These are phyloP conservation scores for Babyrousa celebensis DNA, from an alignment of 2,797 vertebrate species.

Conservation along the genomic window DNA sequence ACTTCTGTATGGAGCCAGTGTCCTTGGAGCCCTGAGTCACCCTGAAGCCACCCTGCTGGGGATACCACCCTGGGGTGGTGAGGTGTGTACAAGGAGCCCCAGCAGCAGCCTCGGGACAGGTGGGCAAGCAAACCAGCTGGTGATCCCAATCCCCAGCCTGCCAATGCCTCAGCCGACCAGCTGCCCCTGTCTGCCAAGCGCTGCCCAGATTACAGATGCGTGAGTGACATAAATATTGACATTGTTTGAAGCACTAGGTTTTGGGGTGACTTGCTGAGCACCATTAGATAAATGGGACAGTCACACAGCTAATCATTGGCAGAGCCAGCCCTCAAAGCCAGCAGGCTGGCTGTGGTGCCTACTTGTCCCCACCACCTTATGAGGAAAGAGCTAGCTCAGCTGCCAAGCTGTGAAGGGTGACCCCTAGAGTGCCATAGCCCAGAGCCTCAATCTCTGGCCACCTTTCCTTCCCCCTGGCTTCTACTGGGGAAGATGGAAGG, in stretches of 20 bases:
- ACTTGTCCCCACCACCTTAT: not conserved
- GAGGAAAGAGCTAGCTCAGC: not conserved
- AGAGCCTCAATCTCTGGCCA: too few species aligned
- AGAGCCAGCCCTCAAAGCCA: not conserved
- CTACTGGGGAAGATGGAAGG: not conserved
- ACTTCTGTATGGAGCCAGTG: not conserved
- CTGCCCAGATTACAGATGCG: not conserved
- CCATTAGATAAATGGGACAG: not conserved
- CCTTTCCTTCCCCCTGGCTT: not conserved
- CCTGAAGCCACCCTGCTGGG: not conserved
- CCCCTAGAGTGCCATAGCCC: not conserved
- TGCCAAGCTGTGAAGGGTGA: not conserved
- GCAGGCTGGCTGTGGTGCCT: not conserved
- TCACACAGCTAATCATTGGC: not conserved
- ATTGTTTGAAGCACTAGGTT: not conserved
- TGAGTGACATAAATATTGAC: too few species aligned
- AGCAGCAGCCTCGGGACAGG: accelerated
- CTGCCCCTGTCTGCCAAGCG: accelerated
- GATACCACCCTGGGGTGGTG: not conserved
- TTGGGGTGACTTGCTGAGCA: not conserved
- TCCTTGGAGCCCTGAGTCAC: not conserved
- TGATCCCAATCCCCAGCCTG: not conserved
- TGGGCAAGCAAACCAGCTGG: accelerated
- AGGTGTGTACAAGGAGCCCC: not conserved
- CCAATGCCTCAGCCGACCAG: accelerated